Evolutionary conservation across 2,888 invertebrate species (phyloP).

Genomic region (Lacanobia oleracea): DNA sequence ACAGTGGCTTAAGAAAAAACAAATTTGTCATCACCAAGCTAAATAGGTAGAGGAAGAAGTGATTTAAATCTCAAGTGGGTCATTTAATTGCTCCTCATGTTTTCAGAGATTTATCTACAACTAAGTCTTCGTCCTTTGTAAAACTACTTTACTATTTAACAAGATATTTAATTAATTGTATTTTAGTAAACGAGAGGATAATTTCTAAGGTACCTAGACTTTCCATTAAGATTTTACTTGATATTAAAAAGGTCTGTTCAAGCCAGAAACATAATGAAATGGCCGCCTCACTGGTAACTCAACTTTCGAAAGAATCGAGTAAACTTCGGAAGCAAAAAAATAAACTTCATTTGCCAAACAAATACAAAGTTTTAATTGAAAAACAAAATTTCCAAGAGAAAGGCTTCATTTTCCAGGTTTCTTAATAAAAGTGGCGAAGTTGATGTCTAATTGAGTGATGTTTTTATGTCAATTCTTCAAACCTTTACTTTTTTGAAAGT

Average conservation of each 20-base stretch:
- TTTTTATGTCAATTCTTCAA: conserved; percentile 35
- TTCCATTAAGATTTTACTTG: conserved; percentile 16
- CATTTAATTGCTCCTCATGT: neutral
- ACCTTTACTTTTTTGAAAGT: neutral
- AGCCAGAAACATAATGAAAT: conserved; percentile 40
- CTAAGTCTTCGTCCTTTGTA: neutral
- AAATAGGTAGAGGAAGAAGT: too few species aligned
- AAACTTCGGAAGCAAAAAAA: conserved; percentile 58
- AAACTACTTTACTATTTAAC: neutral
- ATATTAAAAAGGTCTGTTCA: conserved; percentile 26
- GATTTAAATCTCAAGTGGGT: neutral
- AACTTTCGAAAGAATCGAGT: conserved; percentile 60
- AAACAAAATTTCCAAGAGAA: conserved; percentile 70
- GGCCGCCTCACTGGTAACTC: conserved; percentile 46
- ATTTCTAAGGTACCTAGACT: conserved; percentile 5
- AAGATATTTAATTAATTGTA: neutral
- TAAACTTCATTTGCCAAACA: conserved; percentile 68
- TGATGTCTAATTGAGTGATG: conserved; percentile 55
- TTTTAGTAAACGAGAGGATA: neutral
- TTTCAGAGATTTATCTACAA: neutral
- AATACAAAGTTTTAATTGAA: conserved; percentile 78
- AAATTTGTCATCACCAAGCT: too few species aligned
- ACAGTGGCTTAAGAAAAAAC: neutral
- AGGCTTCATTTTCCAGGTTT: conserved; percentile 63
- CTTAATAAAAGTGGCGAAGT: conserved; percentile 50